A percentile compares a stretch with the other conserved stretches of the same genome.
Conservation (phyloP, 2,888 invertebrate species). For the Spilarctia lutea region DNA sequence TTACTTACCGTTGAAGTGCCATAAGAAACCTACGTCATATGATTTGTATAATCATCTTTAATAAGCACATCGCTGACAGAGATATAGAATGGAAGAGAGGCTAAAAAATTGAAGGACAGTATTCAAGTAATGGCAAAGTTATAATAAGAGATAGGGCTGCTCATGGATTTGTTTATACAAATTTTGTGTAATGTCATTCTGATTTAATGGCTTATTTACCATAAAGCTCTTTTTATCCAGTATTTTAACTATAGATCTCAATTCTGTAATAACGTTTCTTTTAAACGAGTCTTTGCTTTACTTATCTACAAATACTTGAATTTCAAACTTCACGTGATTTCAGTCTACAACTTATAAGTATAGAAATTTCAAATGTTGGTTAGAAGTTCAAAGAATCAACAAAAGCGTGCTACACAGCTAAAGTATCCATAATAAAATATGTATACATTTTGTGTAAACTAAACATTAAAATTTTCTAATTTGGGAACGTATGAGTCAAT, state of each 20-base stretch:
- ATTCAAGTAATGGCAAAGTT: not conserved
- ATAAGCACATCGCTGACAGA: not conserved
- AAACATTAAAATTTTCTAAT: slow-evolving; percentile 16
- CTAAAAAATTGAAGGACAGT: not conserved
- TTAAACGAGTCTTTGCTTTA: not conserved
- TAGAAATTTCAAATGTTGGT: not conserved
- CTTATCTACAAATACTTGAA: no score
- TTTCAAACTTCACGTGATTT: not conserved
- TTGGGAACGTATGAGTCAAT: not conserved
- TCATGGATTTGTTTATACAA: not conserved
- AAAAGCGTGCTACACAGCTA: slow-evolving; percentile 1
- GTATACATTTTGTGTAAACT: not conserved
- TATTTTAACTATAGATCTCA: not conserved
- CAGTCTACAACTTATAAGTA: not conserved
- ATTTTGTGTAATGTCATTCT: not conserved
- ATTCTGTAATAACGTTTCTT: not conserved
- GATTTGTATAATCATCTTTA: not conserved
- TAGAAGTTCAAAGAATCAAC: not conserved
- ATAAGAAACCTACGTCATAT: slow-evolving; percentile 14
- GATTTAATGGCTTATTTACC: not conserved
- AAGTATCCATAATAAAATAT: not conserved
- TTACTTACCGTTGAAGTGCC: slow-evolving; percentile 17
- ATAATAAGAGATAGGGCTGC: not conserved
- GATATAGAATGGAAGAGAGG: not conserved
- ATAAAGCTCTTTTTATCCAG: not conserved